These are phyloP conservation scores for Germaria angustata DNA, from an alignment of 2,888 invertebrate genomes.

Conservation along the genomic window DNA sequence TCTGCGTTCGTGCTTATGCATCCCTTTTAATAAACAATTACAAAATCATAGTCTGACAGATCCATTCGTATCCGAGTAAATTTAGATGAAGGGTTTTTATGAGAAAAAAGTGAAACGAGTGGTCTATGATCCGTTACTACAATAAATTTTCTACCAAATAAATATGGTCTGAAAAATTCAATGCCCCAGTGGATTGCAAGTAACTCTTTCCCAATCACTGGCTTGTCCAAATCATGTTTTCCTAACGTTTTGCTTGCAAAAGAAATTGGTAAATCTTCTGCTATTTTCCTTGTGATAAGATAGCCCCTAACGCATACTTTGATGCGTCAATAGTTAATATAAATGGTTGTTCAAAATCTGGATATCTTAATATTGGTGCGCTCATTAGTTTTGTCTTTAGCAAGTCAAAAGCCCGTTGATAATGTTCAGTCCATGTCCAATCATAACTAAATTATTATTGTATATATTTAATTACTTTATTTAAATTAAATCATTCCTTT, in stretches of 20 bases:
- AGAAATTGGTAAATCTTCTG: neutral
- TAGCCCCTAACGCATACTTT: constrained; percentile 58
- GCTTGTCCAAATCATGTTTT: neutral
- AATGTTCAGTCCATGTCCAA: constrained; percentile 31
- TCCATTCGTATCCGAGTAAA: neutral
- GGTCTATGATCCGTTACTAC: no score
- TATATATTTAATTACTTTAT: no score
- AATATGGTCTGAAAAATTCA: no score
- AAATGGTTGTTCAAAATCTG: no score
- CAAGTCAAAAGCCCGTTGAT: constrained; percentile 11
- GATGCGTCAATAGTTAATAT: constrained; percentile 69
- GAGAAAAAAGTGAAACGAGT: no score
- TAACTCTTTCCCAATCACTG: neutral
- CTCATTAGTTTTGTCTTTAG: neutral
- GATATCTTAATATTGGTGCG: no score
- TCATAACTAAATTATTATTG: no score
- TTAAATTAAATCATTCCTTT: no score
- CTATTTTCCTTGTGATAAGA: neutral
- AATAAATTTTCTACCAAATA: no score
- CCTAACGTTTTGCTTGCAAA: no score
- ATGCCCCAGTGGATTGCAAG: neutral
- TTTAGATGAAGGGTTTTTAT: no score
- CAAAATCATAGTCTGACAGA: no score
- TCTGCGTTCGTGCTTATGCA: neutral
- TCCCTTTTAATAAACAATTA: constrained; percentile 60